phyloP scores from a whole-genome alignment of 2,113 vertebrate species.

The Bubo bubo region DNA sequence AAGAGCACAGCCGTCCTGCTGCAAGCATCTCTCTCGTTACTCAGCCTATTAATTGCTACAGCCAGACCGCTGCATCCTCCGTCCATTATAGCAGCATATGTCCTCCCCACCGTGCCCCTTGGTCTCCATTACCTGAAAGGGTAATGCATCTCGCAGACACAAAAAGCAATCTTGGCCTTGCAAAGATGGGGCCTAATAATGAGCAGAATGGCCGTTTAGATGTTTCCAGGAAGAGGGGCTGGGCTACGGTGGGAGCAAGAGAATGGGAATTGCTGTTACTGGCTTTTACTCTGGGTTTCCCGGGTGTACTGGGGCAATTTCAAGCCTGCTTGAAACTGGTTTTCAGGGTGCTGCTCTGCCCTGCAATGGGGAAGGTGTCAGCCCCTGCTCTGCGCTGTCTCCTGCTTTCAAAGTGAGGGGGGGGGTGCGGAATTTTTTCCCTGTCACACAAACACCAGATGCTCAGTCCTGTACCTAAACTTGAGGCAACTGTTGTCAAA shows the following conservation, averaged over 20 bases:
- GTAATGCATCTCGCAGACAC: not conserved
- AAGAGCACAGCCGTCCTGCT: not conserved
- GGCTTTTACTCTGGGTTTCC: not conserved
- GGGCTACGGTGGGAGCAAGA: fast-evolving
- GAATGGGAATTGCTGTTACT: not conserved
- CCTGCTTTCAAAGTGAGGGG: not conserved
- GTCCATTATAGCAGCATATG: not conserved
- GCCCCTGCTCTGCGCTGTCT: not conserved
- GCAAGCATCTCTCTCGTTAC: not conserved
- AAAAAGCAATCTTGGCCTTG: not conserved
- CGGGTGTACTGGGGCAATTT: not conserved
- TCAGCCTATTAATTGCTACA: not conserved
- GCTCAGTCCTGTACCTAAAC: fast-evolving
- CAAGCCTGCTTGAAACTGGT: not conserved
- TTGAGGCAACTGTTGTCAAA: not conserved
- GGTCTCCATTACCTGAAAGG: not conserved
- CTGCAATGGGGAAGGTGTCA: fast-evolving
- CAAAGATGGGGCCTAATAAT: not conserved
- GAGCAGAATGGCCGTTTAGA: not conserved
- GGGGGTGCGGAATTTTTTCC: not conserved
- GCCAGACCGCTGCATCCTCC: not conserved
- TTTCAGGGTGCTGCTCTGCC: not conserved
- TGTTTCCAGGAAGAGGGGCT: not conserved
- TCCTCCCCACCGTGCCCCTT: not conserved
- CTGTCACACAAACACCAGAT: fast-evolving